Evolutionary conservation across 2,888 invertebrate genomes (phyloP), one percentile per base, ranked within the genome.

Genomic region (Polyommatus iphigenia): DNA sequence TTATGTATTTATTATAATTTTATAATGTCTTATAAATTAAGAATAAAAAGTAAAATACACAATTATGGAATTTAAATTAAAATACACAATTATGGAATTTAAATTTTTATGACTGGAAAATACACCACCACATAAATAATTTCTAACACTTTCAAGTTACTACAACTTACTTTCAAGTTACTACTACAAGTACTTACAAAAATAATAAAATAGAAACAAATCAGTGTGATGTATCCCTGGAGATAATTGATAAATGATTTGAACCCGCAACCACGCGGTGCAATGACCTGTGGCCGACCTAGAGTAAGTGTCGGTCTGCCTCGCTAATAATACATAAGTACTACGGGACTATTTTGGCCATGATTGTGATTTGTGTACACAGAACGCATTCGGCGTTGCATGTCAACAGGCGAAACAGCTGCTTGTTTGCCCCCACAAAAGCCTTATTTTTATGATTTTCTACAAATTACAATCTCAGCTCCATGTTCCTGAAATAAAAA

Each of bases 201-300:
- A 32, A 32, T 32, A 29, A 29, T 29, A 36, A 41, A 54, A 54
- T 54, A 54, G 15, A 54, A 18, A 5, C 13, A 54, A 54, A 77
- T 73, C 77, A 78, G 7, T 46, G 46, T 46, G 41, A 46, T 46
- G 46, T 13, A 46, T 46, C 46, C 46, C 10, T 46, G 46, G 46
- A 13, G 46, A 46, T 46, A 46, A 10, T 46, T 46, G 46, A 46
- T 46, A 46, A 46, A 46, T 46, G 46, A 46, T 46, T 46, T 46
- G 46, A 13, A 46, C 10, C 10, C 46, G 46, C 46, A 10, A 46
- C 46, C 24, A 15, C 29, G 0, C 29, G 4, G 29, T 24, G 62
- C 62, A 29, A 29, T 67, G 62, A 67, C 62, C 62, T 67, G 62
- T 29, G 1, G 62, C 29, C 13, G 62, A 67, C 62, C 62, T 62